A percentile compares a stretch with the other conserved stretches of the same genome.
Evolutionary conservation across 2,113 vertebrate genomes (phyloP).

Genomic region (Grammomys dolichurus): DNA sequence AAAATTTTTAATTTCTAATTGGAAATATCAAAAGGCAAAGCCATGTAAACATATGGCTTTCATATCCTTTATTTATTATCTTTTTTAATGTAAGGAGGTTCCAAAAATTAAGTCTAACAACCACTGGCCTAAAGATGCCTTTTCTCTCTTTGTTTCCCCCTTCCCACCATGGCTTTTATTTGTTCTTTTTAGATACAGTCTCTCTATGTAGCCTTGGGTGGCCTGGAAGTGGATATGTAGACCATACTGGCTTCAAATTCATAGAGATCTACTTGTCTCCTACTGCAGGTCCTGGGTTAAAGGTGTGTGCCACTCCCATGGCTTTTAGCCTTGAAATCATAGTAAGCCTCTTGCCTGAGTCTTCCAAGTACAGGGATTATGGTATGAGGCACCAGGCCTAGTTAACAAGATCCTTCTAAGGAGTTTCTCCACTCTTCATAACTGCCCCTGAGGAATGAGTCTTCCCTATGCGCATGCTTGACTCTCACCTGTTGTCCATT

Average conservation of each 20-base stretch:
- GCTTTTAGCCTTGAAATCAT: not conserved
- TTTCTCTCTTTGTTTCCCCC: not conserved
- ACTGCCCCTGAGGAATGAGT: not conserved
- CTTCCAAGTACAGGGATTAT: not conserved
- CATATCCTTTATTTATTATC: not conserved
- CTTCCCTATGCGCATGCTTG: not conserved
- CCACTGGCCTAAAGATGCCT: not conserved
- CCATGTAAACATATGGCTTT: not conserved
- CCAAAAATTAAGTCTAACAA: constrained; percentile 16
- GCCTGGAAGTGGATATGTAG: not conserved
- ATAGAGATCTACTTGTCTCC: not conserved
- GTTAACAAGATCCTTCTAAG: not conserved
- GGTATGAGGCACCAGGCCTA: not conserved
- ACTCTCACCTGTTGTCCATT: constrained; percentile 97
- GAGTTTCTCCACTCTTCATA: not conserved
- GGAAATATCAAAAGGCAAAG: constrained; percentile 42
- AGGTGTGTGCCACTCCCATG: not conserved
- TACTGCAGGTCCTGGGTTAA: not conserved
- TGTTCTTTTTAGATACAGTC: not conserved
- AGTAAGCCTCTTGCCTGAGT: not conserved
- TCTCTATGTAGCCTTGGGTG: not conserved
- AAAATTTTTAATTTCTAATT: constrained; percentile 52
- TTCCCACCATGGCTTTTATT: not conserved
- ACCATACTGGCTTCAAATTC: not conserved
- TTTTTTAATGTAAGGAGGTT: constrained; percentile 9